Evolutionary conservation across 2,888 invertebrate genomes (phyloP).

Genomic region (Stegophylla sp.): DNA sequence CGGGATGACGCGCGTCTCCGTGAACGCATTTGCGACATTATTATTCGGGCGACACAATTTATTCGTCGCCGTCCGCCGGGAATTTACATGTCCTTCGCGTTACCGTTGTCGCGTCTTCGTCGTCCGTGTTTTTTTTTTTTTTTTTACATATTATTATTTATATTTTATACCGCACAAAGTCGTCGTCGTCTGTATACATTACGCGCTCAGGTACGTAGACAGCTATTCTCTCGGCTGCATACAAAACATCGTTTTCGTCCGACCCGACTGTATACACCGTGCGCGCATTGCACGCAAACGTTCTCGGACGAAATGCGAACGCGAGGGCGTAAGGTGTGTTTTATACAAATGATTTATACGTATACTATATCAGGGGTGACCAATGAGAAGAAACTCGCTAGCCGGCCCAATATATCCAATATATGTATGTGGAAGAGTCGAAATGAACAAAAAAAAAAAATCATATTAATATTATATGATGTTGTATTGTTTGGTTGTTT

Average conservation of each 20-base stretch:
- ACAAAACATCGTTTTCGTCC: conserved; percentile 5
- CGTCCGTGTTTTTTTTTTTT: no score
- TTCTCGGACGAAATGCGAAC: not conserved
- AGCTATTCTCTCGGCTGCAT: no score
- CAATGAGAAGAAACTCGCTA: no score
- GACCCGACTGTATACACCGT: not conserved
- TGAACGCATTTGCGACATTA: not conserved
- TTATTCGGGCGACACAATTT: conserved; percentile 35
- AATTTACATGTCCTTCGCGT: conserved; percentile 50
- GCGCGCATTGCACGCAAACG: not conserved
- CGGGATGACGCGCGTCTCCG: no score
- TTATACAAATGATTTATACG: conserved; percentile 9
- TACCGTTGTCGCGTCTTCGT: not conserved
- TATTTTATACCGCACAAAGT: not conserved
- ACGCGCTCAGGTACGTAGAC: not conserved
- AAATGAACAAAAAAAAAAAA: no score
- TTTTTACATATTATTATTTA: conserved; percentile 28
- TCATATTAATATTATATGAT: no score
- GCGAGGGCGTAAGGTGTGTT: not conserved
- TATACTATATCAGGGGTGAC: no score
- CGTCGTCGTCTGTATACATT: no score
- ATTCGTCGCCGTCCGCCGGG: conserved; percentile 29
- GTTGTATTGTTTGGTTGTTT: no score
- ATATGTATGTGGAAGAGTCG: no score
- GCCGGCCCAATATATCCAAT: no score